Base-by-base conservation (phyloP, 2,797 vertebrate genomes). In the Alfaro cultratus region DNA sequence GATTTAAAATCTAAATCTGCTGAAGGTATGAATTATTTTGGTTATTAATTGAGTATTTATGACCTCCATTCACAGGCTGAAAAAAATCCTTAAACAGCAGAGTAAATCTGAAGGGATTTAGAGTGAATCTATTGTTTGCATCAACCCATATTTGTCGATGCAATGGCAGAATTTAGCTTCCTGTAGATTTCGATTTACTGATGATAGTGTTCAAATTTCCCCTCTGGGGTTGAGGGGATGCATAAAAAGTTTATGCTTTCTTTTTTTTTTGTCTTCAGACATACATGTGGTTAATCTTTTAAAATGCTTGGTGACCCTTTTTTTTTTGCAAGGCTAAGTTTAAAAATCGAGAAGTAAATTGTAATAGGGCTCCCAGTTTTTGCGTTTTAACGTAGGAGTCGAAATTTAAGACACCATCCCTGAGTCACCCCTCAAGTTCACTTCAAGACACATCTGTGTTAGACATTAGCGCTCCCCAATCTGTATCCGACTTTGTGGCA, bases 361-460 rank as follows among this genome's bases (percentile, higher is more conserved):
- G 34, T 39, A 64, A 34, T 4, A 9, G 62, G 62, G 62, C 31
- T 26, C 36, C 21, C 34, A 39, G 36, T 11, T 39, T 68, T 67
- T 41, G 64, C 1, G 4, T 18, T 68, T 41, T 41, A 68, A 41
- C 9, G 34, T 12, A 41, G 23, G 64, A 41, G 18, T 68, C 12
- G 21, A 41, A 68, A 68, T 68, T 29, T 21, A 45, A 74, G 57
- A 80, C 67, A 46, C 57, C 15, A 71, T n/a, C 82, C 39, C 49
- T 23, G 67, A 31, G 8, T 67, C 67, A 26, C 55, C 29, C 13
- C 18, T 34, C 13, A 12, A 53, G 26, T 29, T 31, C 74, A 64
- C 34, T 2, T 11, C 73, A 55, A 13, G 76, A 78, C 75, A 83
- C 77, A 85, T 85, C 83, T 92, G 89, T 70, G 10, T 53, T 47